Evolutionary conservation across 2,113 vertebrate genomes (phyloP).

Genomic region (Numida meleagris): DNA sequence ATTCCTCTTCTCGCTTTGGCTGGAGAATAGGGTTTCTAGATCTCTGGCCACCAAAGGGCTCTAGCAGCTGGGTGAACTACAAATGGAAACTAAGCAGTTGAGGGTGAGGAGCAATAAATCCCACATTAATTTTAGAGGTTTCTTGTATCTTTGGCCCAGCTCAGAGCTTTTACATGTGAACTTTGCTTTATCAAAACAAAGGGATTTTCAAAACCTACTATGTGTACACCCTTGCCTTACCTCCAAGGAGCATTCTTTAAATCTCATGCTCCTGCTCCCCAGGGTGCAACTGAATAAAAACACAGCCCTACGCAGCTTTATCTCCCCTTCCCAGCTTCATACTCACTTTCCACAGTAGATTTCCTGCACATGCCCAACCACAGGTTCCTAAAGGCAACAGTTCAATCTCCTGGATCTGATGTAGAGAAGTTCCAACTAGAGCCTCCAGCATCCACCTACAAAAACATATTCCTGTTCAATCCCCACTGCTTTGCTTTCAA

Average conservation of each 20-base stretch:
- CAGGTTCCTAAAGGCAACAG: neutral
- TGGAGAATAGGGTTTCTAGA: neutral
- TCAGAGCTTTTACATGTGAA: neutral
- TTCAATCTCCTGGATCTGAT: fast-evolving
- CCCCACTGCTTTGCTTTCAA: neutral
- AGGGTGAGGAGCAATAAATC: neutral
- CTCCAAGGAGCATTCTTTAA: neutral
- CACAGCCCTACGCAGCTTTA: fast-evolving
- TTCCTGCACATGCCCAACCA: fast-evolving
- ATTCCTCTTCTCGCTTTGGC: neutral
- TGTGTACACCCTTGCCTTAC: fast-evolving
- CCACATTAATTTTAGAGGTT: neutral
- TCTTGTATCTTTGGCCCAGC: neutral
- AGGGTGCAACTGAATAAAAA: fast-evolving
- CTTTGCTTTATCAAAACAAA: neutral
- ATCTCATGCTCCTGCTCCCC: neutral
- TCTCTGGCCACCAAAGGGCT: neutral
- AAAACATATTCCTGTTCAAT: fast-evolving
- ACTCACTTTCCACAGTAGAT: neutral
- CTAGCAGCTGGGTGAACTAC: neutral
- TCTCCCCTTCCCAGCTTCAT: neutral
- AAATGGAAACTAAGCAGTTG: fast-evolving
- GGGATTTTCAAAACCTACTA: fast-evolving
- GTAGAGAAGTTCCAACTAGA: neutral
- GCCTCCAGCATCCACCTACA: neutral